A percentile compares a stretch with the other conserved stretches of the same genome.
phyloP scores from a whole-genome alignment of 2,113 vertebrate species.

The Syngnathoides biaculeatus region DNA sequence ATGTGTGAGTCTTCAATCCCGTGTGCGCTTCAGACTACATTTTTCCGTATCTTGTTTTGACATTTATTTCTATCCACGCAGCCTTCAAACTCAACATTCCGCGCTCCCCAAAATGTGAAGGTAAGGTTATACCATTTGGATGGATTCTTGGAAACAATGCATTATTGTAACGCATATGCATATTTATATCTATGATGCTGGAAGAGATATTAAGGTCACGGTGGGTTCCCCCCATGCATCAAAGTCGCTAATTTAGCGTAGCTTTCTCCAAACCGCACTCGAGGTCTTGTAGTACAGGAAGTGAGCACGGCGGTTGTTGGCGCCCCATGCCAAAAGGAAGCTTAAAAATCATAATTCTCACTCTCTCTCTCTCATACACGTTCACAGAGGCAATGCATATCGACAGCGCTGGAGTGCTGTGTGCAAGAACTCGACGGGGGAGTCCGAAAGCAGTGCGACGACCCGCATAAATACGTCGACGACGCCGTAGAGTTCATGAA shows the following conservation, averaged over 20 bases:
- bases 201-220: background rate
- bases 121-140: conserved; percentile 40
- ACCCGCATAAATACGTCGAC: rapidly evolving
- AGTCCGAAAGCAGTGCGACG: rapidly evolving
- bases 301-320: conserved; percentile 40
- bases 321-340: conserved; percentile 23
- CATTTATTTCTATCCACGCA: conserved; percentile 16
- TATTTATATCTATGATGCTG: background rate
- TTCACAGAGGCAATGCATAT: conserved; percentile 26
- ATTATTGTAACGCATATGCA: background rate
- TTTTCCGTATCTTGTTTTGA: background rate
- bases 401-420: conserved; percentile 55
- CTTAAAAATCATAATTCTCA: conserved; percentile 18
- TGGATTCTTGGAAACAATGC: background rate
- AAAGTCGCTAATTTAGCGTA: conserved; percentile 26
- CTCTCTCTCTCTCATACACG: background rate
- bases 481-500: rapidly evolving
- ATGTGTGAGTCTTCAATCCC: conserved; percentile 48
- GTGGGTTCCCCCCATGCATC: conserved; percentile 22
- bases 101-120: conserved; percentile 22
- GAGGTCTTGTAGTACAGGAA: conserved; percentile 64
- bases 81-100: rapidly evolving
- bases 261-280: conserved; percentile 53
- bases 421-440: conserved; percentile 19
- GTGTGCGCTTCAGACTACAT: background rate